These are phyloP conservation scores for Sycophaga agraensis DNA, from an alignment of 1,140 invertebrate genomes.

Conservation along the genomic window DNA sequence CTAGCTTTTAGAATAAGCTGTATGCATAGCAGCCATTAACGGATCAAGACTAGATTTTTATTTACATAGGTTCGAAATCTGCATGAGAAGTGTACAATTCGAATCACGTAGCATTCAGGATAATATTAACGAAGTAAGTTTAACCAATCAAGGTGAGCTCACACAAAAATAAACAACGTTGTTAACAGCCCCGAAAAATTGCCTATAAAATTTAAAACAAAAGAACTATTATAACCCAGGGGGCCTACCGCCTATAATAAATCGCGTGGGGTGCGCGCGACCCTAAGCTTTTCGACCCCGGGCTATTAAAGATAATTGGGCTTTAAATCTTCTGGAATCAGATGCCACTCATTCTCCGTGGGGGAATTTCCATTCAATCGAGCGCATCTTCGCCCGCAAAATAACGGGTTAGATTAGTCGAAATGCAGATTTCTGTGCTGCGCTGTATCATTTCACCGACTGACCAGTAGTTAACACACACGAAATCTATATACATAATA, in stretches of 20 bases:
- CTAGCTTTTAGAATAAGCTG: no score
- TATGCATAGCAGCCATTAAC: no score
- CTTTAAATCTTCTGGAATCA: conserved; percentile 26
- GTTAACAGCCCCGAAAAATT: conserved; percentile 26
- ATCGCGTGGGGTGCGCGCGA: not conserved
- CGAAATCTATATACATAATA: no score
- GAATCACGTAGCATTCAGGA: no score
- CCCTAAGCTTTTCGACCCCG: conserved; percentile 18
- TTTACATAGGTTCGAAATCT: no score
- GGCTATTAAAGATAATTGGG: conserved; percentile 30
- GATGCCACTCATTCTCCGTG: conserved; percentile 19
- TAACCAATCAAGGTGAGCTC: no score
- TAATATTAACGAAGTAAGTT: no score
- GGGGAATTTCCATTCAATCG: conserved; percentile 8
- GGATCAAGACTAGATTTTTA: no score
- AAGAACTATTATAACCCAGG: conserved; percentile 15
- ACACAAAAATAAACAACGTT: conserved; percentile 22
- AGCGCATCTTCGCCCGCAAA: not conserved
- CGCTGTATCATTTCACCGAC: no score
- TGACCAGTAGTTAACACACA: no score
- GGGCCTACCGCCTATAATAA: conserved; percentile 15
- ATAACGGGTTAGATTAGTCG: not conserved
- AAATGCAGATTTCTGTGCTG: conserved; percentile 16
- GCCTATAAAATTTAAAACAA: conserved; percentile 25
- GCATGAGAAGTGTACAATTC: no score